These are phyloP conservation scores for Rallus crepitans DNA, from an alignment of 2,797 vertebrate species.

Conservation along the genomic window DNA sequence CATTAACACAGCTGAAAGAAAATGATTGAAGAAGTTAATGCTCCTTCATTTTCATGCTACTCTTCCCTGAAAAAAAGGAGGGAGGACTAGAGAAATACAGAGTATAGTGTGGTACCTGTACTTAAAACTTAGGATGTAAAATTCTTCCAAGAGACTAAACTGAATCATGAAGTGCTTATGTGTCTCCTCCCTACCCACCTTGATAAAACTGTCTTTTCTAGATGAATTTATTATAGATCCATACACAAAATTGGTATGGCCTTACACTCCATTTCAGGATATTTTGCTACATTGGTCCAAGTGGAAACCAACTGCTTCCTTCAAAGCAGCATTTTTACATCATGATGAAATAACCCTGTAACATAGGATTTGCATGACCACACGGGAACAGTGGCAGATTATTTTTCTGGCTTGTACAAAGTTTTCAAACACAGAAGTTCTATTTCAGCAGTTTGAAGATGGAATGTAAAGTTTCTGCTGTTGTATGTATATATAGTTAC, in stretches of 20 bases:
- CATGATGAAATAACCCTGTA: conserved; percentile 79
- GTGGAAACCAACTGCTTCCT: conserved; percentile 84
- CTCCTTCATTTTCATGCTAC: background rate
- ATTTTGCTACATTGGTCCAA: conserved; percentile 83
- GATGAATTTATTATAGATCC: conserved; percentile 18
- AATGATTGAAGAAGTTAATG: background rate
- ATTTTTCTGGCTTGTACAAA: conserved; percentile 95
- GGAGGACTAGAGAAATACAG: background rate
- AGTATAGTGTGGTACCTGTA: background rate
- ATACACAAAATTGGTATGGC: conserved; percentile 85
- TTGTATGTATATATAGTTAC: conserved; percentile 98
- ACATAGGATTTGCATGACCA: conserved; percentile 91
- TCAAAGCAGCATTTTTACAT: conserved; percentile 85
- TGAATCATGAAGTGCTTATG: background rate
- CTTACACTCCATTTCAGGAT: conserved; percentile 88
- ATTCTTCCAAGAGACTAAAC: background rate
- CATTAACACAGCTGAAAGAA: background rate
- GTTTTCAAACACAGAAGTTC: conserved; percentile 79
- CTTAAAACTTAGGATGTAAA: background rate
- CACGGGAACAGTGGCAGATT: conserved; percentile 87
- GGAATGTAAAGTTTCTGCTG: conserved; percentile 98
- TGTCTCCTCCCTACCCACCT: background rate
- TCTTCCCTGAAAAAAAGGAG: background rate
- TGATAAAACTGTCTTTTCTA: conserved; percentile 67
- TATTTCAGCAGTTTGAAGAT: conserved; percentile 80